These are phyloP conservation scores for Lagenorhynchus albirostris DNA, from an alignment of 2,113 vertebrate genomes.

Conservation along the genomic window DNA sequence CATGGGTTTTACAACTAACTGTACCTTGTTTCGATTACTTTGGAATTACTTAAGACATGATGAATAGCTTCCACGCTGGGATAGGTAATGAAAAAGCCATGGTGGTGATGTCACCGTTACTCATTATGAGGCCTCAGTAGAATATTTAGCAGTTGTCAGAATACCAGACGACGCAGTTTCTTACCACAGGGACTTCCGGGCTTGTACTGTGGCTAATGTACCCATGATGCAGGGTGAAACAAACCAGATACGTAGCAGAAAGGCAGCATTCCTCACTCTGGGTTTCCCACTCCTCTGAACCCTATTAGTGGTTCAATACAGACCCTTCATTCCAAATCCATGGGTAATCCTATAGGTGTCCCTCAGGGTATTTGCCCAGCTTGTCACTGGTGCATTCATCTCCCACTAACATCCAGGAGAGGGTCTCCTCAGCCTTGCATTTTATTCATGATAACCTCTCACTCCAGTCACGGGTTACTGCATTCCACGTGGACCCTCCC, in stretches of 20 bases:
- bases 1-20: neutral
- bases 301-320: neutral
- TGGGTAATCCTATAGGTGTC: neutral
- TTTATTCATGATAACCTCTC: neutral
- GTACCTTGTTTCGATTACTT: slow-evolving; percentile 38
- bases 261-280: neutral
- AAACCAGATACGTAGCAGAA: neutral
- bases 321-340: neutral
- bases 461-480: neutral
- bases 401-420: neutral
- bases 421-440: neutral
- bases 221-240: neutral
- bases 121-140: neutral
- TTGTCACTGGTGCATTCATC: neutral
- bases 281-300: neutral
- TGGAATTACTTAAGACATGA: neutral
- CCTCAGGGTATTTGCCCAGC: neutral
- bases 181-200: neutral
- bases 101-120: neutral
- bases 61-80: neutral
- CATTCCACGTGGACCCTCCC: neutral
- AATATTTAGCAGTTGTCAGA: neutral
- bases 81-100: neutral
- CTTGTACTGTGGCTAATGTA: neutral
- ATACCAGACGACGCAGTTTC: neutral